Evolutionary conservation across 2,888 invertebrate species (phyloP), one percentile per base, ranked within the genome.

Genomic region (Isoperla grammatica): DNA sequence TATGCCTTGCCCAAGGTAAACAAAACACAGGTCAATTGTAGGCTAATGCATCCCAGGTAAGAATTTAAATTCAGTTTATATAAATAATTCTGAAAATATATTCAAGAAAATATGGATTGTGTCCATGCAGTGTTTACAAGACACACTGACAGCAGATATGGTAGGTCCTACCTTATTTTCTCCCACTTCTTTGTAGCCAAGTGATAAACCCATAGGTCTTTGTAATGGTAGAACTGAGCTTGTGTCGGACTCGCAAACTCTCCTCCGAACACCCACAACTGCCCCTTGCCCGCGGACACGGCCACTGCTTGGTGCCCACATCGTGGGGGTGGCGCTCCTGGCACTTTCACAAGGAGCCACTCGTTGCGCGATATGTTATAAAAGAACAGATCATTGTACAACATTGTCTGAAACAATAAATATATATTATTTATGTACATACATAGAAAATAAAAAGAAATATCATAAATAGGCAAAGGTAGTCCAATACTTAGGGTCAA

Each of bases 161-260:
- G 15, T 57, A 69, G n/a, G n/a, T n/a, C 74, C 69, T 66, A 79
- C 79, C 69, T 73, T 42, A 79, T 71, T 79, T 94, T 93, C 68
- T 93, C 88, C 95, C 95, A 96, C 71, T 82, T 84, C 66, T 85
- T 86, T 0, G 82, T 80, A 35, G 81, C 80, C 0, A 95, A 73
- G 65, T 88, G 86, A 71, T 86, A 90, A 58, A 90, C 84, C 95
- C 95, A 96, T 0, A 96, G 77, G 72, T 96, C 95, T 70, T 85
- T 86, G 73, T 93, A 95, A 72, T 96, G 95, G 71, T 94, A 88
- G 74, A 94, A 96, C 74, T 95, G 95, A 15, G 89, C 85, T 71
- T 95, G 93, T 0, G 89, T 85, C 0, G 90, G 90, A 70, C 91
- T 94, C 2, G 92, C 88, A 76, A 88, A 95, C 76, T 96, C 95